These are phyloP conservation scores for Henricia sp. DNA, from an alignment of 53 echinoderm and acorn worm species.

Conservation along the genomic window DNA sequence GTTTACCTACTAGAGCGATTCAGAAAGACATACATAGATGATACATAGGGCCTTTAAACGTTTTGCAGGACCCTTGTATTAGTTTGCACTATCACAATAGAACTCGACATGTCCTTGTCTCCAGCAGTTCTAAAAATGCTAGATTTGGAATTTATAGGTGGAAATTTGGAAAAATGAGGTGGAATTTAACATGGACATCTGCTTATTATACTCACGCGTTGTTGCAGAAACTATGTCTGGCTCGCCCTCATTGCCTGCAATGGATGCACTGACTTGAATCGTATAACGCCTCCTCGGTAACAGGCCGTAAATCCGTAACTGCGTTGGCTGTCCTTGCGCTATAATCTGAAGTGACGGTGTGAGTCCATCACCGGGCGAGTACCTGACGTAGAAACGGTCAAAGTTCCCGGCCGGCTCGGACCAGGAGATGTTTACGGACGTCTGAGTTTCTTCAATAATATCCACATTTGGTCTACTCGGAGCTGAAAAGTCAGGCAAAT, in stretches of 20 bases:
- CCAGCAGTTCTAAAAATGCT: too few relatives aligned
- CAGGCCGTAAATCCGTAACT: conserved; percentile 47
- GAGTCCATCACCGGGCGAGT: conserved; percentile 53
- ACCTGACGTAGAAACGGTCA: conserved; percentile 48
- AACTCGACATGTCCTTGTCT: too few relatives aligned
- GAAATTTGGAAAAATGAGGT: too few relatives aligned
- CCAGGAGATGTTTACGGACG: conserved; percentile 50
- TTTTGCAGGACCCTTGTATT: too few relatives aligned
- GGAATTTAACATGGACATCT: too few relatives aligned
- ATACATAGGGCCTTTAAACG: too few relatives aligned
- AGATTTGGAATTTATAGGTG: too few relatives aligned
- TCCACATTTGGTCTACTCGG: conserved; percentile 3
- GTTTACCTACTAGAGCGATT: too few relatives aligned
- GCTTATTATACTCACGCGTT: conserved; percentile 18
- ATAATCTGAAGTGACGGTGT: conserved; percentile 1
- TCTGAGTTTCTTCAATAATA: not conserved
- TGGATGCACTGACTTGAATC: conserved; percentile 17
- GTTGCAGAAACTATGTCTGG: not conserved
- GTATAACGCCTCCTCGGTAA: conserved; percentile 50
- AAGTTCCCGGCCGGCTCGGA: conserved; percentile 39
- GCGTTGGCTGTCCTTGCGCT: not conserved
- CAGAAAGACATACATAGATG: too few relatives aligned
- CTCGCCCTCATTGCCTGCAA: not conserved
- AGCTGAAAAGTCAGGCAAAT: too few relatives aligned
- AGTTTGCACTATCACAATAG: too few relatives aligned